These are phyloP conservation scores for Pangasianodon gigas DNA, from an alignment of 2,113 vertebrate species.

Conservation along the genomic window DNA sequence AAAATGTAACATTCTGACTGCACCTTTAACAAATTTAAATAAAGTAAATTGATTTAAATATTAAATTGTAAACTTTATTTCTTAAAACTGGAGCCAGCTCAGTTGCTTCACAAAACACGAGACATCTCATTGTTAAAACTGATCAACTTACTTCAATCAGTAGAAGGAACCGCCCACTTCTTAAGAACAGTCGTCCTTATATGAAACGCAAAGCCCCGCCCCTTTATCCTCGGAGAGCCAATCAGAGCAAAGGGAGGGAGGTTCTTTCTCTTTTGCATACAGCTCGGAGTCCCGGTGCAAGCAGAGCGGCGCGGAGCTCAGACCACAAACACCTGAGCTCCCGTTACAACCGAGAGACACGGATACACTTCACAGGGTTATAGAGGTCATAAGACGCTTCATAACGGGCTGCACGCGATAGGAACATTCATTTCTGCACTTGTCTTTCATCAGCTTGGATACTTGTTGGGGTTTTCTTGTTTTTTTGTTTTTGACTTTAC, in stretches of 20 bases:
- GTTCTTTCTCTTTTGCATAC: conserved; percentile 57
- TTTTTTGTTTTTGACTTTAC: not conserved
- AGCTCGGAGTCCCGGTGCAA: conserved; percentile 41
- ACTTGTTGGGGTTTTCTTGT: not conserved
- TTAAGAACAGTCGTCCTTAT: conserved; percentile 50
- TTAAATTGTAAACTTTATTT: not conserved
- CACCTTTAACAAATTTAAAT: not conserved
- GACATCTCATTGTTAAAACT: not conserved
- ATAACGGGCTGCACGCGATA: not conserved
- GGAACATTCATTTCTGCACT: not conserved
- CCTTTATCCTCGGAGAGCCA: conserved; percentile 29
- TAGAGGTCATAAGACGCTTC: not conserved
- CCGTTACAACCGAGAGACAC: no score
- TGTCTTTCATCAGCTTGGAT: conserved; percentile 16
- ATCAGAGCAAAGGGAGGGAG: conserved; percentile 40
- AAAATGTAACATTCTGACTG: not conserved
- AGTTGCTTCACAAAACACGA: not conserved
- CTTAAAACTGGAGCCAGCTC: not conserved
- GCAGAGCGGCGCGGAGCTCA: conserved; percentile 55
- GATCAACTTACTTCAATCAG: not conserved
- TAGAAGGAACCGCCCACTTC: not conserved
- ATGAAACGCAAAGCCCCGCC: conserved; percentile 56
- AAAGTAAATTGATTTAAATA: not conserved
- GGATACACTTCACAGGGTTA: no score
- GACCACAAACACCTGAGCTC: conserved; percentile 54